Evolutionary conservation across 2,888 invertebrate species (phyloP).

Genomic region (Pharmacophagus antenor): DNA sequence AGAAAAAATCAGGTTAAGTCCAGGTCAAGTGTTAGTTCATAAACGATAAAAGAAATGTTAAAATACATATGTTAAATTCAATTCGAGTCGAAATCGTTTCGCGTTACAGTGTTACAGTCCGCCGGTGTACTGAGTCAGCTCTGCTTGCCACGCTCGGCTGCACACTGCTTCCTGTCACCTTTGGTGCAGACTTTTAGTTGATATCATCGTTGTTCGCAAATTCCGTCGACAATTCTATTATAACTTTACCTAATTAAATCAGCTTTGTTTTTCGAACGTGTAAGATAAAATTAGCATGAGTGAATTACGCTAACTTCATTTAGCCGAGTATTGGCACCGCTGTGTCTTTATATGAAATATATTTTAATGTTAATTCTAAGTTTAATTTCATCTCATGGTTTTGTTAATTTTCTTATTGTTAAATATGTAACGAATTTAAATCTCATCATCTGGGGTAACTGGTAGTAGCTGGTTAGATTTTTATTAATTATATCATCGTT

Average conservation of each 20-base stretch:
- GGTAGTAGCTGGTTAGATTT: too few relatives aligned
- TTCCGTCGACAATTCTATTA: conserved; percentile 52
- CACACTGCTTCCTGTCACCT: conserved; percentile 76
- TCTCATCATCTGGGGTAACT: too few relatives aligned
- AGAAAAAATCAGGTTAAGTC: too few relatives aligned
- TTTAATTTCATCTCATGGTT: neutral
- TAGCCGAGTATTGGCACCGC: neutral
- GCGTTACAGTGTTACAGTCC: conserved; percentile 49
- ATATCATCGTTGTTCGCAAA: conserved; percentile 73
- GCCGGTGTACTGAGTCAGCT: conserved; percentile 67
- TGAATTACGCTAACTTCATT: conserved; percentile 1
- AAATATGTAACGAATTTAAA: too few relatives aligned
- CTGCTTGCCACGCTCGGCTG: conserved; percentile 64
- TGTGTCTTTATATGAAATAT: neutral
- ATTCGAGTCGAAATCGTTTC: conserved; percentile 34
- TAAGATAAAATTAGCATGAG: conserved; percentile 4
- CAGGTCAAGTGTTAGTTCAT: too few relatives aligned
- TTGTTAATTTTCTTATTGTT: too few relatives aligned
- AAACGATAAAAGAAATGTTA: too few relatives aligned
- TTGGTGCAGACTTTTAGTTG: conserved; percentile 73
- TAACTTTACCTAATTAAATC: conserved; percentile 34
- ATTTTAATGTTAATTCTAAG: too few relatives aligned
- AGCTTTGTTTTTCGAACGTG: conserved; percentile 26
- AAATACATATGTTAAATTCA: too few relatives aligned
- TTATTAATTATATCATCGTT: too few relatives aligned